phyloP scores from a whole-genome alignment of 2,113 vertebrate species.

The Ammospiza nelsoni region DNA sequence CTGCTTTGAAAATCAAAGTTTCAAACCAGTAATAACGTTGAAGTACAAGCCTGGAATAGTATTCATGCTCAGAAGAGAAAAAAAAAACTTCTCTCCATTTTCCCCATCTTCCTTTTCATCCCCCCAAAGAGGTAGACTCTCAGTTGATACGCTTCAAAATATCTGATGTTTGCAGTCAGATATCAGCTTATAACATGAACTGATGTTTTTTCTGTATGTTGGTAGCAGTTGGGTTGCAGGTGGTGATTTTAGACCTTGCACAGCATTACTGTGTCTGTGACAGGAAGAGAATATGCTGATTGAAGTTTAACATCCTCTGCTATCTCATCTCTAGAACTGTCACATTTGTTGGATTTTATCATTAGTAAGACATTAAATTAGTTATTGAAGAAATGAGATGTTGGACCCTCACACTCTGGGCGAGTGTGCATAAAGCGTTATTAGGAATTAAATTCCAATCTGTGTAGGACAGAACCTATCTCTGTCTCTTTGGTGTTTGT shows the following conservation, averaged over 20 bases:
- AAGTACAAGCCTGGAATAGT: background rate
- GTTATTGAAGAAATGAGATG: background rate
- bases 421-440: background rate
- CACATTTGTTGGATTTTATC: background rate
- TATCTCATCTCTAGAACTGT: background rate
- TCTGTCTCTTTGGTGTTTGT: background rate
- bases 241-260: background rate
- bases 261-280: background rate
- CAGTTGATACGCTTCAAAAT: background rate
- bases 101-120: background rate
- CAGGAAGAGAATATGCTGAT: background rate
- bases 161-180: background rate
- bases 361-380: background rate
- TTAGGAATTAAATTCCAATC: background rate
- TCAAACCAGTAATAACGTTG: fast-evolving
- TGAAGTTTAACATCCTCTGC: background rate
- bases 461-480: background rate
- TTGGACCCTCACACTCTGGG: background rate
- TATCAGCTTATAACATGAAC: background rate
- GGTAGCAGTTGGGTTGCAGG: background rate
- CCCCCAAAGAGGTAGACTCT: background rate
- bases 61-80: background rate
- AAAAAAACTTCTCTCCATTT: background rate
- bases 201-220: background rate
- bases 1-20: background rate